Conservation (phyloP, 2,113 vertebrate genomes). For the Antennarius striatus region DNA sequence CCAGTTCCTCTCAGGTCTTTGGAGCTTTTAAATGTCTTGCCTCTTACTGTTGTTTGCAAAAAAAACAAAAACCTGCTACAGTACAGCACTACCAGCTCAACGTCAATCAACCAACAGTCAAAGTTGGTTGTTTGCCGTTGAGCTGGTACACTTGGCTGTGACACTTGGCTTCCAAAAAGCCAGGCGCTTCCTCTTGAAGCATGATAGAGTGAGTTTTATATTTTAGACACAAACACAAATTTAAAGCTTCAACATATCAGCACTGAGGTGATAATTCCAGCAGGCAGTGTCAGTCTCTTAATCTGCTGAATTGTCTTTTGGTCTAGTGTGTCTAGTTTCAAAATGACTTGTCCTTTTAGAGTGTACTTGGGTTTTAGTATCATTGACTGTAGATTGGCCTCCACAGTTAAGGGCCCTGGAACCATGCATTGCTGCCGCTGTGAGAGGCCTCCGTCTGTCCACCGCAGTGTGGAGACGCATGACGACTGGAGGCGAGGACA, state of each 20-base stretch:
- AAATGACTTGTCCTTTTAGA: slow-evolving; percentile 20
- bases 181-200: neutral
- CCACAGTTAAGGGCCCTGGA: slow-evolving; percentile 44
- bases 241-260: no score
- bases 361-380: slow-evolving; percentile 45
- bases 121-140: no score
- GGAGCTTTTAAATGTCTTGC: neutral
- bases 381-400: slow-evolving; percentile 20
- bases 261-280: neutral
- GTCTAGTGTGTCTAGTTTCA: neutral
- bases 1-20: neutral
- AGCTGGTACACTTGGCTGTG: no score
- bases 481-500: slow-evolving; percentile 40
- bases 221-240: neutral
- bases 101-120: neutral
- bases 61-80: no score
- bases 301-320: neutral
- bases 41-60: neutral
- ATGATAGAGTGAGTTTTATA: neutral
- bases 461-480: slow-evolving; percentile 51
- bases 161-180: neutral
- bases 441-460: slow-evolving; percentile 49
- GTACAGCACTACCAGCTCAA: neutral
- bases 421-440: slow-evolving; percentile 41
- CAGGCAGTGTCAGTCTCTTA: neutral